phyloP scores from a whole-genome alignment of 1,140 invertebrate genomes.

The Doryteuthis pealeii region DNA sequence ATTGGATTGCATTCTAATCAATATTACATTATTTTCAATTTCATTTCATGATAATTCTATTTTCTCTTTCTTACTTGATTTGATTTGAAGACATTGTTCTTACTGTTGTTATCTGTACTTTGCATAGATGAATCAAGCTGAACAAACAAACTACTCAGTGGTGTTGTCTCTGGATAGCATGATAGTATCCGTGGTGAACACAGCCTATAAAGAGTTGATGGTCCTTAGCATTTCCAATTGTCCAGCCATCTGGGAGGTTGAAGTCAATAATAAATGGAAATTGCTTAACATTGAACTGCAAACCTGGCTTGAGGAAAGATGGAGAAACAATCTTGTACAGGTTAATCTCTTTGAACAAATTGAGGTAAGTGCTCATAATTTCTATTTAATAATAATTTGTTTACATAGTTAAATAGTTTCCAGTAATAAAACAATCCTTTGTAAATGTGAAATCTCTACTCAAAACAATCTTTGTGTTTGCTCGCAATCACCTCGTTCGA shows the following conservation, averaged over 20 bases:
- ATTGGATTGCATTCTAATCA: no score
- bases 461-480: no score
- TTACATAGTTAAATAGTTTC: no score
- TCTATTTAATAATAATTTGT: no score
- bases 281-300: conserved; percentile 74
- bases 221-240: conserved; percentile 70
- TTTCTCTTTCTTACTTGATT: no score
- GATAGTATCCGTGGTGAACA: conserved; percentile 68
- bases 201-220: conserved; percentile 65
- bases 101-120: conserved; percentile 1
- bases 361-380: conserved; percentile 32
- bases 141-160: conserved; percentile 71
- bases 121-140: conserved; percentile 69
- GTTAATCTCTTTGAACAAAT: conserved; percentile 75
- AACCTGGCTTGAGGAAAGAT: conserved; percentile 81
- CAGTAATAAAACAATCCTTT: no score
- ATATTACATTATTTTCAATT: no score
- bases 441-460: no score
- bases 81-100: background rate
- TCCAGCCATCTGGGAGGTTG: conserved; percentile 78
- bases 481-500: no score
- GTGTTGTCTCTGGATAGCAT: conserved; percentile 73
- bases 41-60: no score
- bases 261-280: conserved; percentile 76
- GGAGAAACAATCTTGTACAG: conserved; percentile 68